A percentile compares a stretch with the other conserved stretches of the same genome.
Conservation (phyloP, 2,113 vertebrate genomes). For the Elanoides forficatus region DNA sequence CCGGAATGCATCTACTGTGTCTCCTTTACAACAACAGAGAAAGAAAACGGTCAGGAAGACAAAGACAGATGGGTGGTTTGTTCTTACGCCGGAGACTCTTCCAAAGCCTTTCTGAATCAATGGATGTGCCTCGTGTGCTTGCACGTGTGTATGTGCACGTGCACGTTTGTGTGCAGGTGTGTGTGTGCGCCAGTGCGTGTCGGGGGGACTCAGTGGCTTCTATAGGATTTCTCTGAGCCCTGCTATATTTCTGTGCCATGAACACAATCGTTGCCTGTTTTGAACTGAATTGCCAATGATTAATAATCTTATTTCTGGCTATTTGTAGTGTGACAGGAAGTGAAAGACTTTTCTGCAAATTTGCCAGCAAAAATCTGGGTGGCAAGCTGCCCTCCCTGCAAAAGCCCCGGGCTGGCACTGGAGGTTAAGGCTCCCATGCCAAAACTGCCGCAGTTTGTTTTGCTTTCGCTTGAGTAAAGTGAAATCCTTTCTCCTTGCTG, state of each 20-base stretch:
- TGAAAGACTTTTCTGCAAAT: background rate
- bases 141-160: accelerated
- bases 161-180: accelerated
- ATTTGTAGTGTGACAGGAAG: background rate
- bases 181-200: accelerated
- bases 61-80: background rate
- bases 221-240: background rate
- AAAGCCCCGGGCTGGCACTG: background rate
- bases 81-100: background rate
- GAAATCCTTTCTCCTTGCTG: background rate
- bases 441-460: background rate
- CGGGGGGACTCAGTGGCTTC: accelerated
- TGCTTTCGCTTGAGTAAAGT: background rate
- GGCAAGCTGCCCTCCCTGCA: background rate
- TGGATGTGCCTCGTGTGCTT: accelerated
- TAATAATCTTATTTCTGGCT: background rate
- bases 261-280: accelerated
- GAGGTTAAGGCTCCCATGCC: background rate
- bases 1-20: accelerated
- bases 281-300: background rate
- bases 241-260: background rate
- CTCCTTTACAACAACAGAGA: background rate
- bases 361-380: background rate
- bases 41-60: accelerated
- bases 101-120: accelerated